phyloP scores from a whole-genome alignment of 2,888 invertebrate genomes.

The Machimus atricapillus region DNA sequence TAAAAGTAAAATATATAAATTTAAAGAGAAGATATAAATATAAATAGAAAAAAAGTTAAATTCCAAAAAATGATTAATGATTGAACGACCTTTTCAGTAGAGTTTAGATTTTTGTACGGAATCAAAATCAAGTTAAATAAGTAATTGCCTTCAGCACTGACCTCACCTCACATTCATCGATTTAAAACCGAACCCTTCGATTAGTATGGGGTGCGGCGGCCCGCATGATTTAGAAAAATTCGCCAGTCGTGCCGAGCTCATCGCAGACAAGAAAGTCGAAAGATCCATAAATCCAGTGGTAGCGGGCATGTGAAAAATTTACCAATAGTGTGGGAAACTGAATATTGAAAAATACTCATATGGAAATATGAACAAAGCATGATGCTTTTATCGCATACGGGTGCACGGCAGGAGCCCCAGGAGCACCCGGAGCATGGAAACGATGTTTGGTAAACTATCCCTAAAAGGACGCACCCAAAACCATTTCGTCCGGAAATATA shows the following conservation, averaged over 20 bases:
- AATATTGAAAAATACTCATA: background rate
- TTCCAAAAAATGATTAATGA: too few relatives aligned
- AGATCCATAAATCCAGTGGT: background rate
- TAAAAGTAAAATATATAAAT: background rate
- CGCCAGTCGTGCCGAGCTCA: background rate
- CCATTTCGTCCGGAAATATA: background rate
- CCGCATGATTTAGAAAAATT: conserved; percentile 6
- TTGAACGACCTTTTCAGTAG: background rate
- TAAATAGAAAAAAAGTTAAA: background rate
- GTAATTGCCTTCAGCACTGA: background rate
- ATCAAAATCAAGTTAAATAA: background rate
- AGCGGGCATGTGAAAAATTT: background rate
- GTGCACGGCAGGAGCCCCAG: background rate
- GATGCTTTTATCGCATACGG: background rate
- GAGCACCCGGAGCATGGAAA: background rate
- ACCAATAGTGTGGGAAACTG: conserved; percentile 8
- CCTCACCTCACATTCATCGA: background rate
- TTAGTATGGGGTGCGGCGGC: background rate
- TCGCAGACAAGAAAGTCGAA: background rate
- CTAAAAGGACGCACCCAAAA: background rate
- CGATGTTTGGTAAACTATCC: background rate
- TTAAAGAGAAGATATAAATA: too few relatives aligned
- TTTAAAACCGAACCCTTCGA: background rate
- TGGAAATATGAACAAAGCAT: background rate
- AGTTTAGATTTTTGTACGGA: background rate